Percentiles rank a stretch among this genome's conserved stretches.
phyloP scores from a whole-genome alignment of 2,797 vertebrate species.

The Amniataba percoides region DNA sequence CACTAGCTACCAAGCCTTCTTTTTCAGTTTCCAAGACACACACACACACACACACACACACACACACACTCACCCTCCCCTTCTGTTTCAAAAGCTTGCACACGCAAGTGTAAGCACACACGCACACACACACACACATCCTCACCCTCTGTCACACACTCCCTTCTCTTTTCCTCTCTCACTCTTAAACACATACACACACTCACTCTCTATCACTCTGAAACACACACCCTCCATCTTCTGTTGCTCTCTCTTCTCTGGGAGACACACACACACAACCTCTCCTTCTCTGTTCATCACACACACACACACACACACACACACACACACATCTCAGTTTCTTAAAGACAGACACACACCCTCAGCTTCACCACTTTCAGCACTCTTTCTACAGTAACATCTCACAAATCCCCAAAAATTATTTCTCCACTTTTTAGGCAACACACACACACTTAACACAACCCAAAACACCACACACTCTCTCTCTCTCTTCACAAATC shows the following conservation, averaged over 20 bases:
- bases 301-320: constrained; percentile 61
- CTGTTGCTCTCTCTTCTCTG: constrained; percentile 60
- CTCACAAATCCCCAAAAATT: background rate
- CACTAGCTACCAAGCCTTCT: constrained; percentile 78
- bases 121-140: constrained; percentile 47
- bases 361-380: constrained; percentile 60
- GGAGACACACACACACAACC: constrained; percentile 59
- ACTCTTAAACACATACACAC: constrained; percentile 70
- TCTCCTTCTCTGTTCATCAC: constrained; percentile 60
- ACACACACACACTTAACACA: constrained; percentile 28
- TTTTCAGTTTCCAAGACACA: constrained; percentile 81
- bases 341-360: constrained; percentile 74
- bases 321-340: constrained; percentile 61
- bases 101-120: constrained; percentile 40
- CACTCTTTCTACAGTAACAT: constrained; percentile 38
- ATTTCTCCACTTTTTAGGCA: constrained; percentile 44
- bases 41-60: constrained; percentile 54
- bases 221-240: constrained; percentile 72
- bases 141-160: constrained; percentile 67
- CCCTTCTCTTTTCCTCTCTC: constrained; percentile 67
- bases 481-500: constrained; percentile 26
- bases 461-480: constrained; percentile 15
- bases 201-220: constrained; percentile 49
- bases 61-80: constrained; percentile 74
- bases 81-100: constrained; percentile 77